Base-by-base conservation (phyloP, 2,797 vertebrate species). In the Bradypodion ventrale region DNA sequence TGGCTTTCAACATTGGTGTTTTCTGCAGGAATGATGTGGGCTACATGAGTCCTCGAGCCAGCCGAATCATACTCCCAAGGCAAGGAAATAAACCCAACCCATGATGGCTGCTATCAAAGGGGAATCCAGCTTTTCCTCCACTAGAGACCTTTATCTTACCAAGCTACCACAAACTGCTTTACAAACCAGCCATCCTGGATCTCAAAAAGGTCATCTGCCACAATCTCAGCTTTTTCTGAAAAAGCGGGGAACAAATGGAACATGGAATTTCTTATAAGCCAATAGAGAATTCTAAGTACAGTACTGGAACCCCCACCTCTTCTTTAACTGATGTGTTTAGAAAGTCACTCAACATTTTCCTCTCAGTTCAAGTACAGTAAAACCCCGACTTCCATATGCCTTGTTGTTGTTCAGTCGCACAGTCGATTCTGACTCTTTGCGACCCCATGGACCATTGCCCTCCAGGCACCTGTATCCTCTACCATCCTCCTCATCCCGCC, bases 11-110 rank as follows among this genome's bases (percentile, higher is more conserved):
- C 32, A 44, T 42, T 37, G 69, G 46, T 44, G 44, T 80, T 86
- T 92, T 91, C 87, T 89, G 88, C 52, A 75, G 82, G 79, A 2
- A 16, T 76, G 42, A n/a, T 60, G 32, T 78, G 25, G 37, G 13
- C 65, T 32, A 70, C 10, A 21, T 7, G 56, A 62, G 23, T 15
- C 42, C 44, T 32, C 40, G 49, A 46, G 46, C 19, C 15, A 29
- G n/a, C 32, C 32, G 35, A 8, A 23, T 77, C 40, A 44, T 27
- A 32, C 40, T 49, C 27, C 19, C 21, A 42, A 42, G 68, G 25
- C 32, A 32, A 72, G 21, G 63, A 32, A 13, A 66, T 9, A 29
- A 66, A 29, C 27, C 63, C 5, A 42, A 6, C 19, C 49, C 42
- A n/a, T 60, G 52, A n/a, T 60, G 52, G 16, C 40, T 60, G 23